Evolutionary conservation across 2,888 invertebrate genomes (phyloP), one percentile per base, ranked within the genome.

Genomic region (Cheilosia urbana): DNA sequence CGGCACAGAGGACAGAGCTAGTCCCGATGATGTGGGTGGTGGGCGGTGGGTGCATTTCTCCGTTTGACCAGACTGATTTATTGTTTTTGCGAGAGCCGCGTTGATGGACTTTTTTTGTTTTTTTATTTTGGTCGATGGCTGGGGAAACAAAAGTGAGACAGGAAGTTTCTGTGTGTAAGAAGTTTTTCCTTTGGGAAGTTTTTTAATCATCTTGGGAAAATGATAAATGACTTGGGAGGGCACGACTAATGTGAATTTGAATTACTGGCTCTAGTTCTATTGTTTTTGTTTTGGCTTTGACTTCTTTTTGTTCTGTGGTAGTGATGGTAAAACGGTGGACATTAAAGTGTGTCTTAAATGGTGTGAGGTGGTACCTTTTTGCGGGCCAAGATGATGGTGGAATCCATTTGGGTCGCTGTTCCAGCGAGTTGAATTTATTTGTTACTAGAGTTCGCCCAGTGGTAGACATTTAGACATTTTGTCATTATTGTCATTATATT

Each of bases 31-130:
- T 27, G 60, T 58, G 65, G 65, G 51, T 53, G 7, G 57, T 9
- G 60, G 63, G 6, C 13, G 2, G 66, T 17, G 21, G 51, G 45
- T n/a, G 42, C 58, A 58, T 49, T 63, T 63, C 51, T 51, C 21
- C 17, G 63, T 79, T 66, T 81, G 81, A 77, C 76, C 85, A 85
- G 85, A 81, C 85, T 85, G 85, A 85, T 85, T 85, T 85, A 85
- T 85, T 85, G 85, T 85, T 85, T 69, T 42, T 80, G 27, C 77
- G 49, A 68, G 72, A 80, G 57, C 42, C 47, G 84, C 49, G 84
- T 65, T 84, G 79, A 79, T 84, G 73, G 72, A 78, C 68, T 79
- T 84, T 79, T 83, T 63, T n/a, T n/a, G n/a, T n/a, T 45, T 53
- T 49, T 57, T 42, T 6, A 6, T 27, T 27, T 27, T 27, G 0